Percentiles rank a stretch among this genome's conserved stretches.
Evolutionary conservation across 2,888 invertebrate genomes (phyloP).

Genomic region (Dasysyrphus tricinctus): DNA sequence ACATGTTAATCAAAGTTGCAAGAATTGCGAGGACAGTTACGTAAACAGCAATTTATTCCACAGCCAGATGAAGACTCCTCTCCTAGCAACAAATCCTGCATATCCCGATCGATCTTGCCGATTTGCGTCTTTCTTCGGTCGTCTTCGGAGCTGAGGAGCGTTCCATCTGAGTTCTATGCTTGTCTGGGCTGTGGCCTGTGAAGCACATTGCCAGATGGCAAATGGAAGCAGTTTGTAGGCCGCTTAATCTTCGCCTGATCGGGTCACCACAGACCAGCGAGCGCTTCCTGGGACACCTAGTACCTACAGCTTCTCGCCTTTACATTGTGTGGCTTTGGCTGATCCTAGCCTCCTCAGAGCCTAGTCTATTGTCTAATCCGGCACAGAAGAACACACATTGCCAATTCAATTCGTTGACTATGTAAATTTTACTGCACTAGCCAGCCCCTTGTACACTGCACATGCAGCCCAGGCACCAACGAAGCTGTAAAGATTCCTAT

Average conservation of each 20-base stretch:
- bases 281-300: constrained; percentile 53
- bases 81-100: constrained; percentile 63
- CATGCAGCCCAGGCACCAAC: constrained; percentile 35
- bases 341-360: constrained; percentile 8
- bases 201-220: constrained; percentile 65
- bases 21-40: constrained; percentile 74
- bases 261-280: constrained; percentile 63
- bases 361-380: constrained; percentile 67
- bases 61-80: constrained; percentile 40
- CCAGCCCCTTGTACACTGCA: constrained; percentile 1
- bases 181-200: constrained; percentile 19
- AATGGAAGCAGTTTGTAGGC: constrained; percentile 71
- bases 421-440: constrained; percentile 66
- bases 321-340: constrained; percentile 35
- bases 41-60: constrained; percentile 74
- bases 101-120: constrained; percentile 71
- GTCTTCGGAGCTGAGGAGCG: constrained; percentile 31
- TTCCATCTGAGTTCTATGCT: neutral
- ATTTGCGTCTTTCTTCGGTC: constrained; percentile 63
- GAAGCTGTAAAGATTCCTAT: constrained; percentile 75
- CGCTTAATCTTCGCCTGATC: constrained; percentile 73
- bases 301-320: constrained; percentile 60
- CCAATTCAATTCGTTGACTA: constrained; percentile 73
- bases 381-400: constrained; percentile 60
- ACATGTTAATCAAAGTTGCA: constrained; percentile 75